These are phyloP conservation scores for Epinephelus cyanopodus DNA, from an alignment of 2,113 vertebrate species.

Conservation along the genomic window DNA sequence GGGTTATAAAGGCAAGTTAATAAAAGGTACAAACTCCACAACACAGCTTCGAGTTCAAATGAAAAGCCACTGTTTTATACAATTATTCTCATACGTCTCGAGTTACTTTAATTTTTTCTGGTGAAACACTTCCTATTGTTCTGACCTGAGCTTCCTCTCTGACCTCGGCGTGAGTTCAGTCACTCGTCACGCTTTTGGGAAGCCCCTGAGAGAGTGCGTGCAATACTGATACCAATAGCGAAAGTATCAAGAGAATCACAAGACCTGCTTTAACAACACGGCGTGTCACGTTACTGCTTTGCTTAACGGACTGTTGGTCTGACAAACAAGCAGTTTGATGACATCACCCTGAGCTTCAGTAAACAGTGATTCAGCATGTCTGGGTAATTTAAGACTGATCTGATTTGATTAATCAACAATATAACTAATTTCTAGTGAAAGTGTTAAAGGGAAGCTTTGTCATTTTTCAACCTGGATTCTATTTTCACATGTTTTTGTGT, in stretches of 20 bases:
- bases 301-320: neutral
- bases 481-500: too few relatives aligned
- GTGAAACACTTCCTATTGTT: neutral
- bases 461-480: too few relatives aligned
- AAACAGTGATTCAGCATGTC: neutral
- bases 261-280: neutral
- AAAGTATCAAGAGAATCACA: neutral
- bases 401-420: too few relatives aligned
- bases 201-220: neutral
- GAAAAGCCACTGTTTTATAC: neutral
- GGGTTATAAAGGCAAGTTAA: neutral
- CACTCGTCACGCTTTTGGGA: neutral
- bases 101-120: neutral
- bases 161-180: neutral
- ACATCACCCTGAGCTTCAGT: neutral
- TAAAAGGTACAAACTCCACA: slow-evolving; percentile 1
- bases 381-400: neutral
- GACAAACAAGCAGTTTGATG: neutral
- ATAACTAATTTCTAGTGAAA: neutral
- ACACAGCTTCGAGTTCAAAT: neutral
- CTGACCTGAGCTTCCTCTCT: neutral
- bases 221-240: neutral
- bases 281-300: neutral
- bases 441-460: neutral
- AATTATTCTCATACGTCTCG: too few relatives aligned